Conservation (phyloP, 2,113 vertebrate genomes). For the Lepus europaeus region DNA sequence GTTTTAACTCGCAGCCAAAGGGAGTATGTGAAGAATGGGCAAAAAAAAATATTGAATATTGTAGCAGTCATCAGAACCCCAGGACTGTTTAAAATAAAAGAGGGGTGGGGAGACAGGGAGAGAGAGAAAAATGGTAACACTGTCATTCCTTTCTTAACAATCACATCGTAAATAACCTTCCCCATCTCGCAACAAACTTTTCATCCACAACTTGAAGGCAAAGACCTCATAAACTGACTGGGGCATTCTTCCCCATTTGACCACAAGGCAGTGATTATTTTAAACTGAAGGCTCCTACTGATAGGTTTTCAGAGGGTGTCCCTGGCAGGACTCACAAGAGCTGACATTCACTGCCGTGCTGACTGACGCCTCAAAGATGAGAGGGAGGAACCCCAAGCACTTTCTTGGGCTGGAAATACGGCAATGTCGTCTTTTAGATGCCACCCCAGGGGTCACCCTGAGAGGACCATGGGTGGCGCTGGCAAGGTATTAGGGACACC, state of each 20-base stretch:
- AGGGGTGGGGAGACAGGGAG: neutral
- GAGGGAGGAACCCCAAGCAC: neutral
- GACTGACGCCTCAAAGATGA: slow-evolving; percentile 51
- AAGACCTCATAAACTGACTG: slow-evolving; percentile 73
- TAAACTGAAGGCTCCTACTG: slow-evolving; percentile 62
- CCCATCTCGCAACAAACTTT: slow-evolving; percentile 51
- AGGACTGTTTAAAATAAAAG: neutral
- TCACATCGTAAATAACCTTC: slow-evolving; percentile 61
- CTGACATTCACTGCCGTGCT: slow-evolving; percentile 39
- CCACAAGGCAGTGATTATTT: slow-evolving; percentile 71
- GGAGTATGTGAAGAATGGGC: neutral
- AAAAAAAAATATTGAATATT: neutral
- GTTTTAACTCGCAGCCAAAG: slow-evolving; percentile 58
- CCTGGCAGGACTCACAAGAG: slow-evolving; percentile 58
- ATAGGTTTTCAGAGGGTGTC: slow-evolving; percentile 53
- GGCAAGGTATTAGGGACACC: slow-evolving; percentile 38
- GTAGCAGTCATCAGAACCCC: slow-evolving; percentile 58
- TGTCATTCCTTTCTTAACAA: slow-evolving; percentile 44
- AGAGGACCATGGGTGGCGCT: slow-evolving; percentile 2
- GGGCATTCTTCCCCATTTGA: slow-evolving; percentile 43
- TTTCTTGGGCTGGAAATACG: too few relatives aligned
- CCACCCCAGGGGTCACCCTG: accelerated
- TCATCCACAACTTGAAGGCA: slow-evolving; percentile 56
- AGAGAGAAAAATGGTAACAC: neutral
- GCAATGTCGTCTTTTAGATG: neutral